Evolutionary conservation across 2,888 invertebrate species (phyloP), one percentile per base, ranked within the genome.

Genomic region (Heliothis peltigera): DNA sequence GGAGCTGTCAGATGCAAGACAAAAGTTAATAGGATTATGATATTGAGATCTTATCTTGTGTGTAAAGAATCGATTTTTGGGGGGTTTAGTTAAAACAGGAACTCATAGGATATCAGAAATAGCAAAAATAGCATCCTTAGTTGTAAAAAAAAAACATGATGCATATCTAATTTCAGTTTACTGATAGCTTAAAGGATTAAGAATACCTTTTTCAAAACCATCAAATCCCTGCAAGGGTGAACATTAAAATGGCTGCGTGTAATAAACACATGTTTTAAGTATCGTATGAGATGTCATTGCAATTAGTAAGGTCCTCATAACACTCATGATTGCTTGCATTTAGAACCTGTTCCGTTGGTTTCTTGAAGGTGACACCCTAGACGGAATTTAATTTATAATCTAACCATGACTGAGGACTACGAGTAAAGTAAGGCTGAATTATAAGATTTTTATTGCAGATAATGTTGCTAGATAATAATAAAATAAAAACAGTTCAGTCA

Each of bases 341-440:
- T 79, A 87, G 83, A 90, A 91, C 92, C 88, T 73, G 91, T 90
- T 88, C 75, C 53, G 60, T 75, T 80, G 76, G 84, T 82, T 82
- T 82, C 78, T 77, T 72, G 85, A 88, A 90, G 87, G 89, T 85
- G 82, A 87, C 82, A 84, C 70, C 75, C 79, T 80, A 75, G 70
- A 74, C 66, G 82, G 84, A 79, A 84, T 81, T 80, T 79, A 49
- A 81, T 80, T 74, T 73, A 83, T 76, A 35, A 74, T 77, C 60
- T 39, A 56, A 51, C 47, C 44, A 44, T 35, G 15, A 35, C 32
- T 47, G 18, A 44, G 53, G 46, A 47, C 53, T 51, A 57, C 63
- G 63, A 28, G 10, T 28, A 28, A 28, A 72, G 68, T 17, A 68
- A 53, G 25, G 12, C 68, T 8, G 21, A 8, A 12, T 12, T 32